phyloP scores from a whole-genome alignment of 2,113 vertebrate species.

The Poeciliopsis retropinna region DNA sequence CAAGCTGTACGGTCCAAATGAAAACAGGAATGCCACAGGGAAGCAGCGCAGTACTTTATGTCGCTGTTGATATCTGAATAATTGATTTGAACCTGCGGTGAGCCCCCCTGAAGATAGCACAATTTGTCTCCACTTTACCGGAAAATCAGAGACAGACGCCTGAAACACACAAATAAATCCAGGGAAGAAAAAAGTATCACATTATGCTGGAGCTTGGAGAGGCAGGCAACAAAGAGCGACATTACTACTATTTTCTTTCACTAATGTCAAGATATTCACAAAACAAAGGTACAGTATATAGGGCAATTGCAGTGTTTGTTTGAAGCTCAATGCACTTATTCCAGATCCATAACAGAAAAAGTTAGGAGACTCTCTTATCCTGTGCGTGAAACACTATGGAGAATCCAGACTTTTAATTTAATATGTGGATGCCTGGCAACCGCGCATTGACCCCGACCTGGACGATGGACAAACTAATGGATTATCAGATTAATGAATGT shows the following conservation, averaged over 20 bases:
- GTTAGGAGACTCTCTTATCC: neutral
- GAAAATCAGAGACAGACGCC: conserved; percentile 1
- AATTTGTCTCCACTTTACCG: conserved; percentile 3
- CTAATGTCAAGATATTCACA: neutral
- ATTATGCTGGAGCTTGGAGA: neutral
- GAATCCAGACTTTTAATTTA: conserved; percentile 2
- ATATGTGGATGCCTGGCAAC: neutral
- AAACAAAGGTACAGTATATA: neutral
- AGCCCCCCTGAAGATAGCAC: neutral
- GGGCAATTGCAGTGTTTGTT: too few species aligned
- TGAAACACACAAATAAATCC: conserved; percentile 8
- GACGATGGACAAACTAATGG: neutral
- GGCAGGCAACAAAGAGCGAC: neutral
- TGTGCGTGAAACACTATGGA: neutral
- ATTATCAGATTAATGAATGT: conserved; percentile 24
- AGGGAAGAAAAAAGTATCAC: neutral
- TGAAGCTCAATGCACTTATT: neutral
- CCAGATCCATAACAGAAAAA: neutral
- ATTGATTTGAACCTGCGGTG: neutral
- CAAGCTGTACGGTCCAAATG: neutral
- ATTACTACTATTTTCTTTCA: neutral
- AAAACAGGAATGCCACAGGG: neutral
- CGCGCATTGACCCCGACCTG: conserved; percentile 8
- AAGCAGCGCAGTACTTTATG: neutral
- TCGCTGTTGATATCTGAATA: neutral